Percentiles rank a stretch among this genome's conserved stretches.
phyloP scores from a whole-genome alignment of 1,140 invertebrate genomes.

The Ips typographus region DNA sequence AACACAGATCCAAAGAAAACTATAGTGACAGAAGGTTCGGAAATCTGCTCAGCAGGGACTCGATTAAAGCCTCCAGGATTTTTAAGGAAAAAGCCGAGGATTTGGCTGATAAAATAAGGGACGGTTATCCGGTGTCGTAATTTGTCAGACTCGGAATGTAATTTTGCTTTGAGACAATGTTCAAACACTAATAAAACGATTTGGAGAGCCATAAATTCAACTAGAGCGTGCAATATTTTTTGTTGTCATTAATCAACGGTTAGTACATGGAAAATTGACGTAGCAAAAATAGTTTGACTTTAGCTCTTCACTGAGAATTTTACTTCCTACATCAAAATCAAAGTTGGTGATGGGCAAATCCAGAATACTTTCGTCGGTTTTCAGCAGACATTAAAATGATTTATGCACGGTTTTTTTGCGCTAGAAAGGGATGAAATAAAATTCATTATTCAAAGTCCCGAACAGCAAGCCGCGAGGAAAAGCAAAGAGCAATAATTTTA shows the following conservation, averaged over 20 bases:
- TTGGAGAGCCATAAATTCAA: conserved; percentile 1
- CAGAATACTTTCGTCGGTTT: conserved; percentile 9
- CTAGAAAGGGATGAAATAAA: conserved; percentile 40
- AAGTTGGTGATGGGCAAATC: neutral
- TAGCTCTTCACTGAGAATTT: neutral
- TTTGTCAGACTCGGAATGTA: conserved; percentile 4
- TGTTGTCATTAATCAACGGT: neutral
- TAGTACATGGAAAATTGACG: neutral
- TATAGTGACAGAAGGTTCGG: neutral
- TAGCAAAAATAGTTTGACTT: neutral
- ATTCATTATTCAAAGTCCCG: conserved; percentile 44
- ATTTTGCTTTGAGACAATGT: neutral
- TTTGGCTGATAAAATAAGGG: neutral
- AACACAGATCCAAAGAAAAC: too few species aligned
- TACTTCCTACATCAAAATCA: neutral
- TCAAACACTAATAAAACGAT: conserved; percentile 5
- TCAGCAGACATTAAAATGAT: conserved; percentile 32
- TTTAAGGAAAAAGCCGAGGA: conserved; percentile 12
- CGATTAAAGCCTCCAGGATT: conserved; percentile 27
- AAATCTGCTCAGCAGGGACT: conserved; percentile 19
- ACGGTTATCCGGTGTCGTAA: neutral
- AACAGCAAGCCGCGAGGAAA: conserved; percentile 31
- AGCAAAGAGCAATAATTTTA: conserved; percentile 43
- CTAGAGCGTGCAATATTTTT: neutral
- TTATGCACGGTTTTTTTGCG: conserved; percentile 34